These are phyloP conservation scores for Xylocopa sonorina DNA, from an alignment of 1,140 invertebrate species.

Conservation along the genomic window DNA sequence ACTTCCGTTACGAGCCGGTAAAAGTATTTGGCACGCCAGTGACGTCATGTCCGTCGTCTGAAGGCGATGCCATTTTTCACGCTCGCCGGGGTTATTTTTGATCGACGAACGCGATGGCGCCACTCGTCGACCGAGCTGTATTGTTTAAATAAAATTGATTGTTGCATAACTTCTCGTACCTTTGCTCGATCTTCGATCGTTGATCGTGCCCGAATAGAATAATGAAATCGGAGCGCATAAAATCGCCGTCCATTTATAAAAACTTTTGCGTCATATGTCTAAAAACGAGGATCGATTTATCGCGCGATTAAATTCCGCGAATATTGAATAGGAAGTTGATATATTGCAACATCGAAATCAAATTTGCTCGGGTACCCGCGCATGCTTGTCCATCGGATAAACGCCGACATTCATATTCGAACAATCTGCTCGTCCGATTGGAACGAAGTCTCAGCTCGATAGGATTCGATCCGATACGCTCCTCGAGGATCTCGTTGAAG, in stretches of 20 bases:
- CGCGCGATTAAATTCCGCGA: not conserved
- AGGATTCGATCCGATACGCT: not conserved
- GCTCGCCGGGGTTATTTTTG: slow-evolving; percentile 26
- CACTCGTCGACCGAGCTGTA: not conserved
- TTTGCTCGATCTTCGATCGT: no score
- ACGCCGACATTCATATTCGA: not conserved
- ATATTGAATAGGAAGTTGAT: not conserved
- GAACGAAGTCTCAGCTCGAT: not conserved
- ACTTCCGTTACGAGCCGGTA: slow-evolving; percentile 52
- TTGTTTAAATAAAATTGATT: not conserved
- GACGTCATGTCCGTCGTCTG: slow-evolving; percentile 67
- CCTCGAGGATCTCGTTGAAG: slow-evolving; percentile 49
- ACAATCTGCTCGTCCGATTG: not conserved
- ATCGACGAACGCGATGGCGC: slow-evolving; percentile 8
- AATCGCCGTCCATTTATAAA: no score
- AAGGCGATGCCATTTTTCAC: slow-evolving; percentile 42
- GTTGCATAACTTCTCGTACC: not conserved
- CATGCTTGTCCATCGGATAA: not conserved
- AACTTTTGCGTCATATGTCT: no score
- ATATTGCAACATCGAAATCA: not conserved
- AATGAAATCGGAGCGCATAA: no score
- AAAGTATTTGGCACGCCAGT: slow-evolving; percentile 58
- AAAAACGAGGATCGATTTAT: not conserved
- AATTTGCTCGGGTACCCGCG: slow-evolving; percentile 6
- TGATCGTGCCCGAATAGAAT: not conserved